Evolutionary conservation across 2,113 vertebrate genomes (phyloP), one percentile per base, ranked within the genome.

Genomic region (Bettongia penicillata): DNA sequence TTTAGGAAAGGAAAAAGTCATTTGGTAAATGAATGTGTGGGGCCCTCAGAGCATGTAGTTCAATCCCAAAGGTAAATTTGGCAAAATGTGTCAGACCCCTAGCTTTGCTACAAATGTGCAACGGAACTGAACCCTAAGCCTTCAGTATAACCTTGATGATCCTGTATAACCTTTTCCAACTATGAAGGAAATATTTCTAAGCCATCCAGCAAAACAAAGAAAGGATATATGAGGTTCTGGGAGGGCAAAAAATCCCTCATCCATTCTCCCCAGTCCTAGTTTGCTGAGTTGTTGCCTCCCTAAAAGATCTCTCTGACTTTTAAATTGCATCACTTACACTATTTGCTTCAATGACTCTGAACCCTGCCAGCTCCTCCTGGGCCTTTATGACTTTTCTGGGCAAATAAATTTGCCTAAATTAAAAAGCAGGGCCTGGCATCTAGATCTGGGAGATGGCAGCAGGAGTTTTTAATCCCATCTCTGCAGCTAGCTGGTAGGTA

Each of bases 251-350:
- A 49, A 61, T 24, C 47, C 25, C 55, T 95, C 19, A 12, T 53
- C 96, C 91, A 91, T 95, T 95, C 8, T 8, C 50, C 77, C 68
- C 47, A 94, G 91, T 11, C 48, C n/a, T 91, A 77, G 26, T 48
- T 92, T 26, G 91, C 57, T 91, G 8, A 37, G 55, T 92, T 91
- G 53, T 96, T n/a, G 95, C 26, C 53, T 57, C 48, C 92, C 91
- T 61, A 6, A 94, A 97, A 91, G 90, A 7, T 92, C 37, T 91
- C 31, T 91, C 94, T 97, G 96, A 96, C 94, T 97, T 91, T 98
- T 95, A 47, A 95, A 91, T 97, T 92, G 48, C 57, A 51, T 92
- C 84, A 52, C 91, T 96, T 95, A 47, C 0, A 93, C 91, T 94
- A 91, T 55, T 97, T 91, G 95, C 97, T 97, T 97, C 93, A 52